Evolutionary conservation across 2,113 vertebrate genomes (phyloP), one percentile per base, ranked within the genome.

Genomic region (Serinus canaria): DNA sequence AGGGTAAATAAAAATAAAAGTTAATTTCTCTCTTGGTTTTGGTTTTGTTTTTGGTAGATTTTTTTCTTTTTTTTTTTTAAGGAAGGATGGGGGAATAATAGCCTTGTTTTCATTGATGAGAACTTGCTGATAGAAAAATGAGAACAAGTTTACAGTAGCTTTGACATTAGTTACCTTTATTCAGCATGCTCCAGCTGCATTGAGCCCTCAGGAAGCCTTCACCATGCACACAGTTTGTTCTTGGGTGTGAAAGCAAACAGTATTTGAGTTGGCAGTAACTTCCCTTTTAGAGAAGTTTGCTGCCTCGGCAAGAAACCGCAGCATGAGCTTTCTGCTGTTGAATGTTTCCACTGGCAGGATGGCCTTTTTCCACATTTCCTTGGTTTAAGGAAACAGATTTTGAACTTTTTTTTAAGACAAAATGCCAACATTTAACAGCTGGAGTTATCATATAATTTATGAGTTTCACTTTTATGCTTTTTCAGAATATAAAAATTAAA

Each of bases 371-470:
- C 99, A 99, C 98, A 98, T 99, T 99, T 99, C 98, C 98, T 98
- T 98, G 97, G 97, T 98, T 98, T 98, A 98, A 99, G 99, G 99
- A 99, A 99, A 99, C 99, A 99, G 98, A 99, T 99, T 99, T 97
- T 98, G 97, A 98, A 98, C 98, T 98, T 98, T 98, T 97, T 94
- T 94, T 92, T 92, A 91, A 97, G 96, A 98, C 97, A 97, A 98
- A 98, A 98, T 98, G 98, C 98, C 98, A 98, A 96, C 97, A 97
- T 97, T 96, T 92, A 97, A 97, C 98, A 98, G 97, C 97, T 98
- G 98, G 98, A 98, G 98, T 97, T 97, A 97, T 97, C 97, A 39
- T 97, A 64, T 98, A 98, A 98, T 98, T 98, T 98, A 98, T 97
- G 96, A 92, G 80, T 95, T 98, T 98, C 72, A 88, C 93, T 97